A percentile compares a stretch with the other conserved stretches of the same genome.
These are phyloP conservation scores for Venturia canescens DNA, from an alignment of 1,140 invertebrate species.

Conservation along the genomic window DNA sequence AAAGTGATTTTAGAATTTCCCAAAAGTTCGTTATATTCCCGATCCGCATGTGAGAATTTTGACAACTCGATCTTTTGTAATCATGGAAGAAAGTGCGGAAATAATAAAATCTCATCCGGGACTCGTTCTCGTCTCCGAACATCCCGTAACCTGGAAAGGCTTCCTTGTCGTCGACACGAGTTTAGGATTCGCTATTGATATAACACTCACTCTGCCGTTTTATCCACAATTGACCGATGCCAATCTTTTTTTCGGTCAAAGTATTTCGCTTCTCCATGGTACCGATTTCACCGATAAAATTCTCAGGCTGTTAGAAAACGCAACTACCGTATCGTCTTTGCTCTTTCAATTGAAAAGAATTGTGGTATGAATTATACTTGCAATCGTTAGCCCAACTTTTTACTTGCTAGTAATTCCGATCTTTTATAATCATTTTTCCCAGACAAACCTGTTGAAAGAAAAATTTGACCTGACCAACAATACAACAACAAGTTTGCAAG, in stretches of 20 bases:
- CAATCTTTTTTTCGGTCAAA: slow-evolving; percentile 59
- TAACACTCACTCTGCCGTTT: slow-evolving; percentile 62
- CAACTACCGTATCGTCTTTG: slow-evolving; percentile 57
- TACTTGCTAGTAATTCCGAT: not conserved
- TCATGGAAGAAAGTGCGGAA: slow-evolving; percentile 54
- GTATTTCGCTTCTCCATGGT: slow-evolving; percentile 55
- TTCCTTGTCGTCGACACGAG: slow-evolving; percentile 55
- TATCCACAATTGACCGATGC: slow-evolving; percentile 61
- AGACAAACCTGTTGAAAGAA: slow-evolving; percentile 42
- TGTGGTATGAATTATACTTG: slow-evolving; percentile 53
- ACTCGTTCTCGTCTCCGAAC: slow-evolving; percentile 59
- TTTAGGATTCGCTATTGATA: slow-evolving; percentile 52
- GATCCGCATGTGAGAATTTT: no score
- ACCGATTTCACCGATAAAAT: slow-evolving; percentile 56
- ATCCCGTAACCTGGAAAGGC: slow-evolving; percentile 64
- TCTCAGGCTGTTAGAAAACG: slow-evolving; percentile 45
- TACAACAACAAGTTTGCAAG: not conserved
- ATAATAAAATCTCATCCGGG: slow-evolving; percentile 63
- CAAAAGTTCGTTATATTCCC: no score
- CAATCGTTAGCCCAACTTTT: not conserved
- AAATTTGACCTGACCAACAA: not conserved
- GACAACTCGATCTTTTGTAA: not conserved
- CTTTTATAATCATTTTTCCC: not conserved
- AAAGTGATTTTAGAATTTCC: no score
- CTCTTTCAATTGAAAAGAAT: slow-evolving; percentile 60